Conservation (phyloP, 2,797 vertebrate species). For the Graptemys geographica region DNA sequence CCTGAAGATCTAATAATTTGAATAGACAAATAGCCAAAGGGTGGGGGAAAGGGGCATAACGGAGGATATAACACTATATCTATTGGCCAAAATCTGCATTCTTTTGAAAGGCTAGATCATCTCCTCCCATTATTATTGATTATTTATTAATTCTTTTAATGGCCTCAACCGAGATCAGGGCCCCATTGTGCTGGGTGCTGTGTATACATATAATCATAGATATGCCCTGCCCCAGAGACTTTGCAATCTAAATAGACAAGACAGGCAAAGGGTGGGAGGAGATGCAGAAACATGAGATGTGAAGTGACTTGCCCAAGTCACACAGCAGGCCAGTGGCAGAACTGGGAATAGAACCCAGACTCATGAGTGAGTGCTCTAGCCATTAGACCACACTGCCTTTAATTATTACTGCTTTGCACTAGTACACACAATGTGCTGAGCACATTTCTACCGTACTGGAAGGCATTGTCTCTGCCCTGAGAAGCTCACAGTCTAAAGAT, state of each 20-base stretch:
- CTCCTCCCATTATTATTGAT: not conserved
- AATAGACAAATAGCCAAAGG: not conserved
- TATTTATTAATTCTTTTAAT: slow-evolving; percentile 2
- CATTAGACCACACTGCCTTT: not conserved
- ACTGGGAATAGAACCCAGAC: not conserved
- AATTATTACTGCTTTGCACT: not conserved
- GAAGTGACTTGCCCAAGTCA: not conserved
- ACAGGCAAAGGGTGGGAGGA: not conserved
- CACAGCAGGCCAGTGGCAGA: not conserved
- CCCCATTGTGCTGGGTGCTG: not conserved
- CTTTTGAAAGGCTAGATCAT: slow-evolving; percentile 33
- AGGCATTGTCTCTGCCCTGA: not conserved
- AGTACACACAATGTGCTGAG: not conserved
- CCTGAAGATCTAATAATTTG: not conserved
- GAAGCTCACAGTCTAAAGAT: not conserved
- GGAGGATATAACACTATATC: not conserved
- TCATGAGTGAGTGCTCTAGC: not conserved
- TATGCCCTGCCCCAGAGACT: not conserved
- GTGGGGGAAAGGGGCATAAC: not conserved
- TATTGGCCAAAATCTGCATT: not conserved
- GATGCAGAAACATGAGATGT: not conserved
- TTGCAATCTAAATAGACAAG: not conserved
- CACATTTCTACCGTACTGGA: not conserved
- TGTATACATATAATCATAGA: not conserved
- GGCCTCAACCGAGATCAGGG: not conserved